Evolutionary conservation across 2,888 invertebrate species (phyloP).

Genomic region (Apodemia hepburni): DNA sequence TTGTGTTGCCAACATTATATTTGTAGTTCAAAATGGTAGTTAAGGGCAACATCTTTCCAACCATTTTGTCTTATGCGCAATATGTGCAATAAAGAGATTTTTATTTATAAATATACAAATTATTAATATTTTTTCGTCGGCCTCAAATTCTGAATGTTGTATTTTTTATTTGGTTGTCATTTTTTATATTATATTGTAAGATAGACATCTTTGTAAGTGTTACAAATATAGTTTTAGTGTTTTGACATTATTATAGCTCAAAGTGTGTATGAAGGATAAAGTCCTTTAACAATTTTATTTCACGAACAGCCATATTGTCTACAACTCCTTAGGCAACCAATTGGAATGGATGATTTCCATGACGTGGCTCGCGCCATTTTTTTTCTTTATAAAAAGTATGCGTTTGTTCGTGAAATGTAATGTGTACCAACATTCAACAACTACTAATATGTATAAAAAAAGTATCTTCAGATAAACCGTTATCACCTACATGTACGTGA

Average conservation of each 20-base stretch:
- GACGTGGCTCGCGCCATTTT: not conserved
- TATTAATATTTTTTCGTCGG: slow-evolving; percentile 2
- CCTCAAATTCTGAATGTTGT: slow-evolving; percentile 13
- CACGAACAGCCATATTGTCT: not conserved
- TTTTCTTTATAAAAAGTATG: not conserved
- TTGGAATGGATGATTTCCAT: not conserved
- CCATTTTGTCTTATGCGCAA: not conserved
- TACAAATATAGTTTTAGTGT: slow-evolving; percentile 37
- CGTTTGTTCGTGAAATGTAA: slow-evolving; percentile 1
- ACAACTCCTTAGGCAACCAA: not conserved
- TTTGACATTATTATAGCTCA: slow-evolving; percentile 41
- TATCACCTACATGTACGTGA: slow-evolving; percentile 71
- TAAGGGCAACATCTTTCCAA: not conserved
- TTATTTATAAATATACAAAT: slow-evolving; percentile 6
- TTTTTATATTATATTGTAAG: slow-evolving; percentile 27
- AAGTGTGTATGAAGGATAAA: slow-evolving; percentile 31
- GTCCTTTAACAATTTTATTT: not conserved
- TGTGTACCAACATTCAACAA: not conserved
- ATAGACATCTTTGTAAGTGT: slow-evolving; percentile 36
- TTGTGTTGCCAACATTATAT: not conserved
- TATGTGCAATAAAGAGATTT: slow-evolving; percentile 11
- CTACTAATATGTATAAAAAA: slow-evolving; percentile 15
- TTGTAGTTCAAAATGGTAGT: not conserved
- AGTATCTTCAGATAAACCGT: slow-evolving; percentile 48
- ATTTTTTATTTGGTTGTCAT: slow-evolving; percentile 9